These are phyloP conservation scores for Pycnonotus jocosus DNA, from an alignment of 2,113 vertebrate genomes.

Conservation along the genomic window DNA sequence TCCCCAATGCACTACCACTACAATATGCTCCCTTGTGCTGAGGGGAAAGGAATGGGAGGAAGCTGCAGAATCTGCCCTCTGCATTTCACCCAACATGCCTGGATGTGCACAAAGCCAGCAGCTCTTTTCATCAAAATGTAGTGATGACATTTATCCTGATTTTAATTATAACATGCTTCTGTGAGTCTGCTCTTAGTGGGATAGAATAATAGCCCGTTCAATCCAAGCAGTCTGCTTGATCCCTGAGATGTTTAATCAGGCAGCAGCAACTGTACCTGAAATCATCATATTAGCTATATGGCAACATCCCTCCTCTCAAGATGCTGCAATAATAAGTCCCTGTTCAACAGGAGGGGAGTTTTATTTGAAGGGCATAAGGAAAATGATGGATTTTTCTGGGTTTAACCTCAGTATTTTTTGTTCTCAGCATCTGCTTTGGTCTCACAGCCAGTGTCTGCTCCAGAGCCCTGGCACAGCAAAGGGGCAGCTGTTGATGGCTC, in stretches of 20 bases:
- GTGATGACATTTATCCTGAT: background rate
- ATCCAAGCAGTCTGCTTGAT: slow-evolving; percentile 17
- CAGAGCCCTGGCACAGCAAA: fast-evolving
- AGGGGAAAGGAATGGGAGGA: background rate
- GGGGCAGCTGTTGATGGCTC: background rate
- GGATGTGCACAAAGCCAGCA: background rate
- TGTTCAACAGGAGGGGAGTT: background rate
- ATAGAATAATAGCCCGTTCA: background rate
- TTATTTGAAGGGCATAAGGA: background rate
- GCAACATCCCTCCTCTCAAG: slow-evolving; percentile 21
- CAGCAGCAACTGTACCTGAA: slow-evolving; percentile 19
- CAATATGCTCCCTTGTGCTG: background rate
- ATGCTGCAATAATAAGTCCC: background rate
- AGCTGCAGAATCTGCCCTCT: background rate
- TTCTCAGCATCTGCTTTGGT: background rate
- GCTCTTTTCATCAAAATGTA: slow-evolving; percentile 14
- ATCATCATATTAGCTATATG: slow-evolving; percentile 1
- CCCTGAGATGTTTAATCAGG: slow-evolving; percentile 22
- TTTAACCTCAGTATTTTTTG: background rate
- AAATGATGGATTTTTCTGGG: background rate
- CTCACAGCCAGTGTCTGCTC: background rate
- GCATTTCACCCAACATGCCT: background rate
- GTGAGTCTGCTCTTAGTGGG: background rate
- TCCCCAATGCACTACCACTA: background rate
- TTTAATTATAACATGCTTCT: slow-evolving; percentile 19